Conservation (phyloP, 2,113 vertebrate genomes). For the Pachyramphus minor region DNA sequence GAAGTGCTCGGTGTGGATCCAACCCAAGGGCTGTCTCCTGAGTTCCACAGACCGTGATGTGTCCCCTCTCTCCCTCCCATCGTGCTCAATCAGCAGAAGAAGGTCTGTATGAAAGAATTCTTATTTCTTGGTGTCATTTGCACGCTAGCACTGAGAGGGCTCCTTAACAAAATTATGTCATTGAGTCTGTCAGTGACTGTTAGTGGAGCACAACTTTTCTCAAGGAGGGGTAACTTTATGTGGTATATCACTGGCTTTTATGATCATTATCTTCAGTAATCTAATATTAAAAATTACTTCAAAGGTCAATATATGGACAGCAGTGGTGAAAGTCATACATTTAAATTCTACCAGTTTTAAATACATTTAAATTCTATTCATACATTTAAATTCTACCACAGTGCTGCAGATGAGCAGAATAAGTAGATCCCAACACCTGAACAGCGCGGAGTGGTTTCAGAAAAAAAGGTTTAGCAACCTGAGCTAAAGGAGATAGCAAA, state of each 20-base stretch:
- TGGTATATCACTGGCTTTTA: not conserved
- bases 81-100: not conserved
- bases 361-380: not conserved
- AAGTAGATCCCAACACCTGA: not conserved
- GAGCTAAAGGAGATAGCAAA: not conserved
- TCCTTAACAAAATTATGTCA: not conserved
- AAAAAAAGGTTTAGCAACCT: not conserved
- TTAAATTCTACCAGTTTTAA: not conserved
- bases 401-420: not conserved
- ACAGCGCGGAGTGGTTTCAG: not conserved
- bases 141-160: not conserved
- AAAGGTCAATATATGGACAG: not conserved
- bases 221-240: not conserved
- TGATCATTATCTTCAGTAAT: not conserved
- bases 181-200: not conserved
- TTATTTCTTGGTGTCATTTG: not conserved
- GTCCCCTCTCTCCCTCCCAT: not conserved
- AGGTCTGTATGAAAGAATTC: not conserved
- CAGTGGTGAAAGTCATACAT: not conserved
- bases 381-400: not conserved
- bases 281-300: not conserved
- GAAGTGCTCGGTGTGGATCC: not conserved
- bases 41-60: rapidly evolving
- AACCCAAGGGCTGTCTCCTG: rapidly evolving
- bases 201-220: not conserved